These are phyloP conservation scores for Ommatoiulus sabulosus DNA, from an alignment of 2,888 invertebrate species.

Conservation along the genomic window DNA sequence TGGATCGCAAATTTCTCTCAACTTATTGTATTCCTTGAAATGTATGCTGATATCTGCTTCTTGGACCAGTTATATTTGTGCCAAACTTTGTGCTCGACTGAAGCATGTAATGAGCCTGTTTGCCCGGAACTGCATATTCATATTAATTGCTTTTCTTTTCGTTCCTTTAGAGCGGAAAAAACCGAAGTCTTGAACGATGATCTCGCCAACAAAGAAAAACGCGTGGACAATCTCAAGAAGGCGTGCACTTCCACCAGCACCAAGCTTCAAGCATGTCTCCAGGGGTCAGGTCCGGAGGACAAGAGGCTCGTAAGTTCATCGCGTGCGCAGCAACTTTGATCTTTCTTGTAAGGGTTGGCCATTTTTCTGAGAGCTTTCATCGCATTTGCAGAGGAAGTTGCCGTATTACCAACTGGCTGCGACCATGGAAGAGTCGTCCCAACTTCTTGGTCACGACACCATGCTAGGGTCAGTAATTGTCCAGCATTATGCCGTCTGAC, in stretches of 20 bases:
- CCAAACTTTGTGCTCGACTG: no score
- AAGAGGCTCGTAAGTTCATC: background rate
- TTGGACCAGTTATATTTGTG: no score
- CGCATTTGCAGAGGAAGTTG: conserved; percentile 78
- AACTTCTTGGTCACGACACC: conserved; percentile 74
- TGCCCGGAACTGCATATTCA: background rate
- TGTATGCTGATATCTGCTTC: background rate
- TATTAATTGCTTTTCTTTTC: background rate
- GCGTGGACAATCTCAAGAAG: conserved; percentile 82
- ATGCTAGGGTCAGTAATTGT: conserved; percentile 68
- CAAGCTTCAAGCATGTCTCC: conserved; percentile 69
- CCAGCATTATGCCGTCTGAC: background rate
- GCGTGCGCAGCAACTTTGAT: no score
- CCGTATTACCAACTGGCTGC: conserved; percentile 85
- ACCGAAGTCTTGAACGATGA: conserved; percentile 86
- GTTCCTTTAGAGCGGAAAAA: conserved; percentile 79
- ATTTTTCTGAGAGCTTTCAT: background rate
- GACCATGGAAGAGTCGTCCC: conserved; percentile 78
- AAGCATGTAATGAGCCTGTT: background rate
- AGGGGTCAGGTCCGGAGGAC: conserved; percentile 61
- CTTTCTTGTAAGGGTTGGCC: no score
- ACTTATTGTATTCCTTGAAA: background rate
- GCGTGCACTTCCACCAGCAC: conserved; percentile 72
- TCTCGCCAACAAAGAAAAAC: conserved; percentile 82
- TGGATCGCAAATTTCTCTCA: background rate